Evolutionary conservation across 1,140 invertebrate species (phyloP).

Genomic region (Anadara kagoshimensis): DNA sequence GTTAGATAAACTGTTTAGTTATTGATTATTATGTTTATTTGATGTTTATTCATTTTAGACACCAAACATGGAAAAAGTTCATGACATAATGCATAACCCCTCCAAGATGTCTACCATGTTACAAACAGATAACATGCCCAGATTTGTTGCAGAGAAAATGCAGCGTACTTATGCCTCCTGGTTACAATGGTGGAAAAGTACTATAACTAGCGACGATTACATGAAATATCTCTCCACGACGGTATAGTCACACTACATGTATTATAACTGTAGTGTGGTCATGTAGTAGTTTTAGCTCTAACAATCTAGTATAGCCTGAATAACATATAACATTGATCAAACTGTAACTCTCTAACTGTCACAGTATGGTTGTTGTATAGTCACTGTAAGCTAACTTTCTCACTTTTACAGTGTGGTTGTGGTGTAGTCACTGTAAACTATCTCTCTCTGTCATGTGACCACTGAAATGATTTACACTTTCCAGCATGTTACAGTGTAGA

Average conservation of each 20-base stretch:
- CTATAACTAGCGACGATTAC: conserved; percentile 71
- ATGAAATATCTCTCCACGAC: conserved; percentile 72
- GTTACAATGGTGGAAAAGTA: conserved; percentile 73
- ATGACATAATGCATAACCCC: conserved; percentile 57
- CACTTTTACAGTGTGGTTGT: too few relatives aligned
- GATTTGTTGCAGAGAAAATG: conserved; percentile 66
- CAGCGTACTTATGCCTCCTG: conserved; percentile 68
- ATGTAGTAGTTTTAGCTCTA: neutral
- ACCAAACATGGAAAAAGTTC: conserved; percentile 59
- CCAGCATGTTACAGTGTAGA: too few relatives aligned
- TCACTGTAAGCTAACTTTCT: too few relatives aligned
- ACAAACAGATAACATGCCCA: conserved; percentile 53
- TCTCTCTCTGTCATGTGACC: too few relatives aligned
- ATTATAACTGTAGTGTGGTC: neutral
- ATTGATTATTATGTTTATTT: neutral
- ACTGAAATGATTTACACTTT: too few relatives aligned
- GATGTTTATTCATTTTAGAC: conserved; percentile 43
- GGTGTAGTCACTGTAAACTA: too few relatives aligned
- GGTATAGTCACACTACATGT: conserved; percentile 44
- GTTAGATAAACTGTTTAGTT: neutral
- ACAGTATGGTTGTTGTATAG: neutral
- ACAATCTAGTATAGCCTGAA: neutral
- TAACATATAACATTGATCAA: neutral
- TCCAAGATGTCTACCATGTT: conserved; percentile 57
- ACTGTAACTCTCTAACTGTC: neutral